Base-by-base conservation (phyloP, 2,888 invertebrate genomes). In the Pachliopta kotzebuea region DNA sequence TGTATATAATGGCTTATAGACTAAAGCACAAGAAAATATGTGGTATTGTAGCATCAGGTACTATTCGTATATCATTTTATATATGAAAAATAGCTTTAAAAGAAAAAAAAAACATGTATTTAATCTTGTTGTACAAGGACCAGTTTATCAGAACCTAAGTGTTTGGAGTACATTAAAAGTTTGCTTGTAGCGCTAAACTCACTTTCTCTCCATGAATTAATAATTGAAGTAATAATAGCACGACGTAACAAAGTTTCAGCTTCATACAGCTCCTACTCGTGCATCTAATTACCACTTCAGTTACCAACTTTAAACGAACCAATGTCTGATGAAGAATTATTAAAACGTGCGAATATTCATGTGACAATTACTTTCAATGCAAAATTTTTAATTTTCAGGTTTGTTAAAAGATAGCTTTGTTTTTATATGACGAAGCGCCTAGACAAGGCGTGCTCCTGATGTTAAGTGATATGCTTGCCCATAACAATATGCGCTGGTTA, bases 231-330 rank as follows among this genome's bases (percentile, higher is more conserved):
- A 56, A 42, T 37, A 62, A 62, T 21, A 53, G 42, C 57, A 37
- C 53, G 7, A 23, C 11, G 50, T 62, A 56, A 57, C 62, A 53
- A 62, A 57, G 37, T 62, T 62, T 60, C 42, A n/a, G n/a, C 31
- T 20, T 57, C 56, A 53, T 57, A 50, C 56, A 52, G 50, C 57
- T 62, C 37, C 26, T 20, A 26, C 29, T 42, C 50, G 53, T 57
- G 62, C 53, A 57, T 53, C 57, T 57, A 57, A 56, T 62, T 53
- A 56, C n/a, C 37, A 62, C 62, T 52, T 56, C n/a, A 62, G 37
- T 55, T 49, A 37, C 20, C 8, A 49, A 49, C 49, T 49, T 49
- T 20, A n/a, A 49, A n/a, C 49, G 20, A 49, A 20, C n/a, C 49
- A 4, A 20, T 9, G 49, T 49, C n/a, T 20, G n/a, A 49, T 49